A percentile compares a stretch with the other conserved stretches of the same genome.
These are phyloP conservation scores for Cryptus viduatorius DNA, from an alignment of 2,888 invertebrate species.

Conservation along the genomic window DNA sequence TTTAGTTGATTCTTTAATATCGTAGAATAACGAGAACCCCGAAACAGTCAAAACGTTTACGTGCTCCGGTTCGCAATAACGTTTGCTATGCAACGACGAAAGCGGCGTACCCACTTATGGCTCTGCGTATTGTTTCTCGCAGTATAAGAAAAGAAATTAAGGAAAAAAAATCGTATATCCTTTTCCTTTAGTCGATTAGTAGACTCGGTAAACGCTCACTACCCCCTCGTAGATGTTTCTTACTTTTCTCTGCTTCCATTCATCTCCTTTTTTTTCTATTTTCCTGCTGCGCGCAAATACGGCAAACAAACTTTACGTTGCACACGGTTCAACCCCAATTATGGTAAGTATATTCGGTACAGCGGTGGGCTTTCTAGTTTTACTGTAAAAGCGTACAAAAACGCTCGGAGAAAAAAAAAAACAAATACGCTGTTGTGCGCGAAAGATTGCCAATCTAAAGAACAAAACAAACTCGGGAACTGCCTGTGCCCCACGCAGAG, in stretches of 20 bases:
- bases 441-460: conserved; percentile 46
- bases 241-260: conserved; percentile 12
- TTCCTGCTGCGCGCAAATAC: neutral
- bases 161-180: neutral
- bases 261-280: neutral
- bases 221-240: neutral
- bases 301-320: neutral
- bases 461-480: conserved; percentile 5
- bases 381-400: neutral
- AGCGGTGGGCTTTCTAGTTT: neutral
- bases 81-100: conserved; percentile 15
- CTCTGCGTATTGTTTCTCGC: neutral
- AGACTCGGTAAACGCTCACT: conserved; percentile 1
- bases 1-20: conserved; percentile 23
- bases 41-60: conserved; percentile 28
- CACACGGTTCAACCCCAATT: neutral
- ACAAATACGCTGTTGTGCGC: conserved; percentile 27
- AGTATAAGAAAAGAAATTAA: neutral
- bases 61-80: conserved; percentile 16
- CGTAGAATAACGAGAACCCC: neutral
- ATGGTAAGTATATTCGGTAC: conserved; percentile 6
- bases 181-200: conserved; percentile 22
- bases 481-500: neutral
- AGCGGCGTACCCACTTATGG: conserved; percentile 23
- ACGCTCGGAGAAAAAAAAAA: neutral